These are phyloP conservation scores for Drosophila suzukii DNA, from an alignment of 1,140 invertebrate species.

Conservation along the genomic window DNA sequence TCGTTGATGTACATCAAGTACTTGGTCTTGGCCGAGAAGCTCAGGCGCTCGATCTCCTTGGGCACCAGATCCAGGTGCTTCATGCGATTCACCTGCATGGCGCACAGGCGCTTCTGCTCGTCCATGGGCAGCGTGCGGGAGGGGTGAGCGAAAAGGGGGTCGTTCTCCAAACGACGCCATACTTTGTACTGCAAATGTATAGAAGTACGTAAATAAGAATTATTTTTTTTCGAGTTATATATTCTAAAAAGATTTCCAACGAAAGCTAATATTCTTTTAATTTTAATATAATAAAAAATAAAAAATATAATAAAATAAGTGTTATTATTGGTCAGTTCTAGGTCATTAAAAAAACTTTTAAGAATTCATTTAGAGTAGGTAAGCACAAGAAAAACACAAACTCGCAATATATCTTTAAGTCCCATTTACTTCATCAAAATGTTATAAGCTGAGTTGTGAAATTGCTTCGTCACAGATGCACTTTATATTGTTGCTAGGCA, in stretches of 20 bases:
- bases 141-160: constrained; percentile 90
- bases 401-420: too few species aligned
- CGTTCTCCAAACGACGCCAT: constrained; percentile 92
- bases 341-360: too few species aligned
- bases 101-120: constrained; percentile 88
- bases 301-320: too few species aligned
- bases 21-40: constrained; percentile 88
- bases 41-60: constrained; percentile 86
- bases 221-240: too few species aligned
- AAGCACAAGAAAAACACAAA: background rate
- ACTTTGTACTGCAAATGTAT: constrained; percentile 90
- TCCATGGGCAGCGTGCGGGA: constrained; percentile 88
- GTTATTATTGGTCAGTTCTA: too few species aligned
- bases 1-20: constrained; percentile 90
- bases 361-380: background rate
- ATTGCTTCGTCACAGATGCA: background rate
- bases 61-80: constrained; percentile 86
- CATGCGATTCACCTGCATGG: constrained; percentile 87
- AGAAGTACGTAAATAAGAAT: background rate
- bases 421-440: too few species aligned
- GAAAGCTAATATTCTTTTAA: too few species aligned
- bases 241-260: too few species aligned
- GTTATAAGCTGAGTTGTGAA: background rate
- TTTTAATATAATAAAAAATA: too few species aligned
- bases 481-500: background rate